Evolutionary conservation across 1,140 invertebrate genomes (phyloP).

Genomic region (Brachionus manjavacas): DNA sequence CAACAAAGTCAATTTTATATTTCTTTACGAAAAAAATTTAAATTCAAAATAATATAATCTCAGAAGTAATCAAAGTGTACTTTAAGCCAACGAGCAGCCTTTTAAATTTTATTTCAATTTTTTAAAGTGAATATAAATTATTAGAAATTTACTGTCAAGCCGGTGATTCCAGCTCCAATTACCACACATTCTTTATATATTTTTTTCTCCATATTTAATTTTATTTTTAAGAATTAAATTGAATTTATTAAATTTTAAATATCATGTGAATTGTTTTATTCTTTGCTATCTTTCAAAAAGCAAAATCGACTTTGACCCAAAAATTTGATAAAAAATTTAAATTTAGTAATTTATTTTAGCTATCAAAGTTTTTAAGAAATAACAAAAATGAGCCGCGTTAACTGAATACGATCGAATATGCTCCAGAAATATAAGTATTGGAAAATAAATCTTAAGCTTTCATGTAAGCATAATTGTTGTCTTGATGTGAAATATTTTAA

Average conservation of each 20-base stretch:
- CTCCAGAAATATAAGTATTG: no score
- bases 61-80: neutral
- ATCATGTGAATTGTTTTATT: neutral
- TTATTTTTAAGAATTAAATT: neutral
- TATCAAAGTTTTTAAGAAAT: neutral
- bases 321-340: neutral
- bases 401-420: no score
- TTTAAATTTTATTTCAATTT: neutral
- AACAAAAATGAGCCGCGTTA: neutral
- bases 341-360: neutral
- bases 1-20: conserved; percentile 48
- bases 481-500: no score
- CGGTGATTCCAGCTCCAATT: conserved; percentile 54
- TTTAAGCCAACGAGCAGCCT: conserved; percentile 29
- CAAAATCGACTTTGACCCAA: neutral
- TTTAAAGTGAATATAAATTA: neutral
- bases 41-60: neutral
- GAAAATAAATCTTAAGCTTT: no score
- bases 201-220: neutral
- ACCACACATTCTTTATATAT: conserved; percentile 49
- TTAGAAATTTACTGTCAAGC: conserved; percentile 47
- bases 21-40: conserved; percentile 46
- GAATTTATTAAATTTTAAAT: neutral
- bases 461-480: no score
- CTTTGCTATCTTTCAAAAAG: neutral